Evolutionary conservation across 2,113 vertebrate species (phyloP).

Genomic region (Zosterops hypoxanthus): DNA sequence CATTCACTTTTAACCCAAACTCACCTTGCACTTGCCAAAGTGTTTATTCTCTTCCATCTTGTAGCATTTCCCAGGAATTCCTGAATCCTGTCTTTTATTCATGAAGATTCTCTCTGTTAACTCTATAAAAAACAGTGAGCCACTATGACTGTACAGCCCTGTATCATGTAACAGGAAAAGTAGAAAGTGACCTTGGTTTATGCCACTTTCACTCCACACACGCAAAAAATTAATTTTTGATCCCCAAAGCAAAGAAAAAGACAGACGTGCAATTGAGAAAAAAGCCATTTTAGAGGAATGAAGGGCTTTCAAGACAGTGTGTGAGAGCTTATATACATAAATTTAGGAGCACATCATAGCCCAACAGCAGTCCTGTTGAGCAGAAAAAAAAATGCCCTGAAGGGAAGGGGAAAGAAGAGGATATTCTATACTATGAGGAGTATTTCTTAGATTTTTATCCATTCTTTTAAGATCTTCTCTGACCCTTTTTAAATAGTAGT

Average conservation of each 20-base stretch:
- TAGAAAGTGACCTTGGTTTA: neutral
- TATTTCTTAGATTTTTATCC: neutral
- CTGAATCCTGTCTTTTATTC: neutral
- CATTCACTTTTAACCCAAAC: neutral
- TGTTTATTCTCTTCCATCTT: neutral
- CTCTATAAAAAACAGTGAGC: neutral
- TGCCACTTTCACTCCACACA: neutral
- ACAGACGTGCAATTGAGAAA: neutral
- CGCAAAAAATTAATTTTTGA: neutral
- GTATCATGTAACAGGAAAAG: neutral
- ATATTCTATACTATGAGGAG: neutral
- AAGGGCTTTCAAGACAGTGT: neutral
- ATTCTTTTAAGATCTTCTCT: neutral
- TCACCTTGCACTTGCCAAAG: neutral
- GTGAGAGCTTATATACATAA: neutral
- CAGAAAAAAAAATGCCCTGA: neutral
- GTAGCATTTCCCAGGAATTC: neutral
- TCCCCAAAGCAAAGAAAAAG: neutral
- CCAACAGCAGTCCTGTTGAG: neutral
- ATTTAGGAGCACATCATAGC: fast-evolving
- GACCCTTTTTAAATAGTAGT: neutral
- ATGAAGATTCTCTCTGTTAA: neutral
- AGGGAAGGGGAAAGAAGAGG: neutral
- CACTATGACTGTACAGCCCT: neutral
- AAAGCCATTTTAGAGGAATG: neutral